Evolutionary conservation across 2,797 vertebrate species (phyloP).

Genomic region (Falco novaeseelandiae): DNA sequence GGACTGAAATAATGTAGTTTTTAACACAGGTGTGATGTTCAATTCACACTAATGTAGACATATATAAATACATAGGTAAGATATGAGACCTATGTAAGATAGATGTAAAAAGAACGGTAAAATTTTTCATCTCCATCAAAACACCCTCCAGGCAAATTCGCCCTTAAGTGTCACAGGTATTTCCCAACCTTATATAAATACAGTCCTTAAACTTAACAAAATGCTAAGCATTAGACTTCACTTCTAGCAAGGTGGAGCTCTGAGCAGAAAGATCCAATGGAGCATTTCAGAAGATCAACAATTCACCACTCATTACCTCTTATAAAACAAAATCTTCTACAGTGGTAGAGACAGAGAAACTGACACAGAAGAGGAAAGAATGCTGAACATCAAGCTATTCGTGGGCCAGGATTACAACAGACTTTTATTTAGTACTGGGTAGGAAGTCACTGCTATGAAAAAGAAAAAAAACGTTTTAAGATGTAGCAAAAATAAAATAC

Average conservation of each 20-base stretch:
- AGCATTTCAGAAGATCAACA: not conserved
- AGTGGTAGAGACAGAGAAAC: not conserved
- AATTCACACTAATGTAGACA: not conserved
- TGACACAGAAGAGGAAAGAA: constrained; percentile 30
- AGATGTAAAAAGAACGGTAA: not conserved
- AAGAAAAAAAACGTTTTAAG: not conserved
- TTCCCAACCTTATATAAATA: not conserved
- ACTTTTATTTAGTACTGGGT: not conserved
- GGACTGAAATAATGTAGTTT: not conserved
- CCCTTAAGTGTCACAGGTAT: not conserved
- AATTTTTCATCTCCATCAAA: not conserved
- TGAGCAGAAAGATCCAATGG: not conserved
- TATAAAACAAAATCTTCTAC: not conserved
- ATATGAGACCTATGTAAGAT: not conserved
- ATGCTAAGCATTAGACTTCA: not conserved
- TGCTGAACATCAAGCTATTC: not conserved
- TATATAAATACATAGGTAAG: not conserved
- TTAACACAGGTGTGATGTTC: not conserved
- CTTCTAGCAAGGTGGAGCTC: not conserved
- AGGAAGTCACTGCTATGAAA: not conserved
- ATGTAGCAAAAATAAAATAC: not conserved
- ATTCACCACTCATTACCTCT: not conserved
- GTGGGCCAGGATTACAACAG: not conserved
- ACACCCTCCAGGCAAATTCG: not conserved
- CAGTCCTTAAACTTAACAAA: not conserved